A percentile compares a stretch with the other conserved stretches of the same genome.
phyloP scores from a whole-genome alignment of 2,797 vertebrate genomes.

The Denticeps clupeoides region DNA sequence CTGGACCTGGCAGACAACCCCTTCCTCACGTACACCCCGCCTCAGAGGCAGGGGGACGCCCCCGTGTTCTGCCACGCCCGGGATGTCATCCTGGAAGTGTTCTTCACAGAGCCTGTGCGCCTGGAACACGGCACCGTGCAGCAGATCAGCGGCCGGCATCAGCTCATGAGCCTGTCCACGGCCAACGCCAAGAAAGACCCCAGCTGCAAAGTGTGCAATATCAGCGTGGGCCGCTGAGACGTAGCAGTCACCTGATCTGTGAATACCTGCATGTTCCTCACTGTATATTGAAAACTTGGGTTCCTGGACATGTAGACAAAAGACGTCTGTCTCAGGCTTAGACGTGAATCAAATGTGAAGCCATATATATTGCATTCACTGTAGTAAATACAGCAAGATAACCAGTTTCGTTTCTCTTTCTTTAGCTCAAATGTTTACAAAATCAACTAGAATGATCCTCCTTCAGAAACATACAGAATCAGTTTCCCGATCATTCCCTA shows the following conservation, averaged over 20 bases:
- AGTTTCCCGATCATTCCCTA: too few relatives aligned
- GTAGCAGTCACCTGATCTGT: slow-evolving; percentile 34
- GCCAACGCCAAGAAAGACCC: slow-evolving; percentile 98
- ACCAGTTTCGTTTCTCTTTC: too few relatives aligned
- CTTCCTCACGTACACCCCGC: slow-evolving; percentile 85
- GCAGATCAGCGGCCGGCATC: slow-evolving; percentile 96
- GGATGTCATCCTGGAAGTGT: slow-evolving; percentile 96
- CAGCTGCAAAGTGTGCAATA: slow-evolving; percentile 99
- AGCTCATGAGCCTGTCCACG: slow-evolving; percentile 94
- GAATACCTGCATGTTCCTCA: too few relatives aligned
- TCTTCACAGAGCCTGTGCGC: slow-evolving; percentile 96
- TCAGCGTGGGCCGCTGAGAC: slow-evolving; percentile 91
- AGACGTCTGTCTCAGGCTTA: too few relatives aligned
- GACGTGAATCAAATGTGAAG: too few relatives aligned
- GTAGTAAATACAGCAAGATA: too few relatives aligned
- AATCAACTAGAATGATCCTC: too few relatives aligned
- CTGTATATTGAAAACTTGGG: too few relatives aligned
- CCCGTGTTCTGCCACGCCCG: slow-evolving; percentile 90
- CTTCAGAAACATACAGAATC: too few relatives aligned
- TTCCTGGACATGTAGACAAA: too few relatives aligned
- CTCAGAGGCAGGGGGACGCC: slow-evolving; percentile 64
- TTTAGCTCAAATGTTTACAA: too few relatives aligned
- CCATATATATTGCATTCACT: too few relatives aligned
- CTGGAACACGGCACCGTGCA: slow-evolving; percentile 81
- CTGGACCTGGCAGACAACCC: slow-evolving; percentile 86